A percentile compares a stretch with the other conserved stretches of the same genome.
Evolutionary conservation across 2,797 vertebrate species (phyloP).

Genomic region (Odontamblyopus rebecca): DNA sequence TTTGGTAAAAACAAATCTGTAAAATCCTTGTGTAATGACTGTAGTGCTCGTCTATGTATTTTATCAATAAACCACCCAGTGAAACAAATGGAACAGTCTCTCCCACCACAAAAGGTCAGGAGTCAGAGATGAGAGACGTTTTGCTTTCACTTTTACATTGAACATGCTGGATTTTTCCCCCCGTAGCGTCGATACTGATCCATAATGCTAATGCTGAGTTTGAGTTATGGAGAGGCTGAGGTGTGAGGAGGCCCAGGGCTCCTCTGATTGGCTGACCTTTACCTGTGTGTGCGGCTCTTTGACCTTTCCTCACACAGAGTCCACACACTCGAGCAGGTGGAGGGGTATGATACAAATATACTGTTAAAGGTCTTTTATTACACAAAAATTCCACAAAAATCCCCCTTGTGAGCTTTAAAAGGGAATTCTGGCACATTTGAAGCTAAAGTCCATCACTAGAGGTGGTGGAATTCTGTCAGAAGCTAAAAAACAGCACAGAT

Average conservation of each 20-base stretch:
- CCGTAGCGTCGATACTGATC: conserved; percentile 12
- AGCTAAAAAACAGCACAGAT: too few species aligned
- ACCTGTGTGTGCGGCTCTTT: background rate
- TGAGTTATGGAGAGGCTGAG: conserved; percentile 16
- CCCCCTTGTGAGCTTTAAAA: too few species aligned
- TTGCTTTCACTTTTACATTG: conserved; percentile 15
- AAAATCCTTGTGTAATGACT: conserved; percentile 22
- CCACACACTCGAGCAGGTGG: background rate
- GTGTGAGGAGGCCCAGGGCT: background rate
- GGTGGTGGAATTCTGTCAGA: too few species aligned
- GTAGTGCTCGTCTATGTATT: background rate
- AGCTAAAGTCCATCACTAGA: too few species aligned
- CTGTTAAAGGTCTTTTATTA: too few species aligned
- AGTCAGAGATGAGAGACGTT: conserved; percentile 21
- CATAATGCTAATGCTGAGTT: conserved; percentile 26
- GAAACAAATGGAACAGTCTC: conserved; percentile 32
- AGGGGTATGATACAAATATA: background rate
- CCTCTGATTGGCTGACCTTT: conserved; percentile 25
- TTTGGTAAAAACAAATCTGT: too few species aligned
- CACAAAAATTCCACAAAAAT: too few species aligned
- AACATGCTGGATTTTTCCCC: conserved; percentile 8
- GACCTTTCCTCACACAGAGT: conserved; percentile 2
- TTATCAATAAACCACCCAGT: conserved; percentile 32
- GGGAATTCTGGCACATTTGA: too few species aligned
- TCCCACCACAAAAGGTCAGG: conserved; percentile 28